Evolutionary conservation across 2,113 vertebrate genomes (phyloP).

Genomic region (Bubo blakistoni): DNA sequence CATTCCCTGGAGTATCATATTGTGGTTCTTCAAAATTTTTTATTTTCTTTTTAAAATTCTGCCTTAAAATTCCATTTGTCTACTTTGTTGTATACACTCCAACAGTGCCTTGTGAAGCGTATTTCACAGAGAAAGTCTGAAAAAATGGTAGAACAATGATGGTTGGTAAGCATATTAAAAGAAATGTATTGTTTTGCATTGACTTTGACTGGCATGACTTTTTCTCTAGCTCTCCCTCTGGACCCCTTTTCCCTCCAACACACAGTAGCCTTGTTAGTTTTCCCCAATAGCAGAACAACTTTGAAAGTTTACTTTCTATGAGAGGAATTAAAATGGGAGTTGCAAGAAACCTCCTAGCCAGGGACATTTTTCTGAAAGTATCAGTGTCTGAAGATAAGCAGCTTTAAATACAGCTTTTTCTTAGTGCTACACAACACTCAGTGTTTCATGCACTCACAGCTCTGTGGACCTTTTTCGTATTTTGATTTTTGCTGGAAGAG

Average conservation of each 20-base stretch:
- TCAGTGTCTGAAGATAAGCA: not conserved
- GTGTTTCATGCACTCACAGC: not conserved
- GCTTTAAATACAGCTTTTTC: not conserved
- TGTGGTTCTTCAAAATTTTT: not conserved
- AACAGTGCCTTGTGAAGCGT: not conserved
- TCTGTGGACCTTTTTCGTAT: not conserved
- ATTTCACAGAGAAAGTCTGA: not conserved
- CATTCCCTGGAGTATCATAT: not conserved
- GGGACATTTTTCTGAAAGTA: not conserved
- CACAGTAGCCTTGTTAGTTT: not conserved
- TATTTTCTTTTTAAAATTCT: slow-evolving; percentile 1
- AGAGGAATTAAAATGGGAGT: not conserved
- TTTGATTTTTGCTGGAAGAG: not conserved
- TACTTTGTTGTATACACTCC: not conserved
- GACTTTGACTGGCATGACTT: not conserved
- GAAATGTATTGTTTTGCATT: not conserved
- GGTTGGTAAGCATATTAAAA: not conserved
- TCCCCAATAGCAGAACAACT: not conserved
- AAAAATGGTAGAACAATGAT: not conserved
- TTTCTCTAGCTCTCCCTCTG: not conserved
- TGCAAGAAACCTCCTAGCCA: not conserved
- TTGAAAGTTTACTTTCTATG: not conserved
- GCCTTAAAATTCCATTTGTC: not conserved
- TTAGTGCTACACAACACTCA: not conserved
- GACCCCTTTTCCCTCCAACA: not conserved